phyloP scores from a whole-genome alignment of 2,113 vertebrate genomes.

The Formicarius rufipectus region DNA sequence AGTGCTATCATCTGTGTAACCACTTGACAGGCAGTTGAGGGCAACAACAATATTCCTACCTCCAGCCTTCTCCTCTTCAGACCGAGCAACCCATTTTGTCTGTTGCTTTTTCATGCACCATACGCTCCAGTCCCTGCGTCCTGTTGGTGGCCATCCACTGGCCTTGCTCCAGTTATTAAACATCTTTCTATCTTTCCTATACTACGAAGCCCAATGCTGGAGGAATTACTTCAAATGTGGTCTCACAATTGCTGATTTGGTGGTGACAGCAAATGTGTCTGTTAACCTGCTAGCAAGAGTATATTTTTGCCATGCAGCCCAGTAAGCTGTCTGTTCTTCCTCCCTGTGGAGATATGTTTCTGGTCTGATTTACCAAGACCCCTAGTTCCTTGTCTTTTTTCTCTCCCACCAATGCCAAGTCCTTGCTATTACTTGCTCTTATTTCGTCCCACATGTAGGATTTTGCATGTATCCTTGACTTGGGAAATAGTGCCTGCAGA shows the following conservation, averaged over 20 bases:
- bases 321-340: neutral
- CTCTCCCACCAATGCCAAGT: neutral
- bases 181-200: neutral
- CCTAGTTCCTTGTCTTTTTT: neutral
- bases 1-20: neutral
- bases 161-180: neutral
- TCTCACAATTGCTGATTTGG: neutral
- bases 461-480: neutral
- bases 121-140: neutral
- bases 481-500: neutral
- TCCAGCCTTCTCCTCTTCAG: neutral
- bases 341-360: neutral
- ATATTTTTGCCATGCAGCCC: neutral
- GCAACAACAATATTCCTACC: neutral
- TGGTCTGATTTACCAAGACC: neutral
- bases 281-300: neutral
- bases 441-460: neutral
- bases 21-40: neutral
- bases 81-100: rapidly evolving
- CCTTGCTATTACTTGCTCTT: neutral
- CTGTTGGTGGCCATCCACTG: neutral
- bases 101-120: neutral
- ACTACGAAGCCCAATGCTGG: neutral
- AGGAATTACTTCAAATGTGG: neutral
- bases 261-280: neutral